Evolutionary conservation across 2,888 invertebrate species (phyloP).

Genomic region (Ommatoiulus sabulosus): DNA sequence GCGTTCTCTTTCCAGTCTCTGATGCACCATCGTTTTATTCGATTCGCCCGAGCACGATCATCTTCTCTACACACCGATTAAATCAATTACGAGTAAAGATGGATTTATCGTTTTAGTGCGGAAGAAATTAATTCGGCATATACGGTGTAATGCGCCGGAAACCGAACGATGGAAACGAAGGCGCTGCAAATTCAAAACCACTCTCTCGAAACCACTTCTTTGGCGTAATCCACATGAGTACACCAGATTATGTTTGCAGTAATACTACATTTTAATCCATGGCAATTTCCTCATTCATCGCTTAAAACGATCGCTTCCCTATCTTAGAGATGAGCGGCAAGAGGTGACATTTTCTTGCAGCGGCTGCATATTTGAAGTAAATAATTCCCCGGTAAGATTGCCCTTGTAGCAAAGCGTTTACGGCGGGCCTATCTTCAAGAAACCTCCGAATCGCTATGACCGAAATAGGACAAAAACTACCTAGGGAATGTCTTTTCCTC

Average conservation of each 20-base stretch:
- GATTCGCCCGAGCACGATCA: neutral
- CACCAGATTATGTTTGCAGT: neutral
- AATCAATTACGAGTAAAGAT: slow-evolving; percentile 18
- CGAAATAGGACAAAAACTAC: neutral
- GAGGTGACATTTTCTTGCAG: neutral
- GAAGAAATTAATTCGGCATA: neutral
- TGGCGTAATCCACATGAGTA: neutral
- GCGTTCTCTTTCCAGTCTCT: neutral
- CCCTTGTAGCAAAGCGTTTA: neutral
- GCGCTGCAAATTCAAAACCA: neutral
- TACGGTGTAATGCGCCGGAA: neutral
- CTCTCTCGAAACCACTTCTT: slow-evolving; percentile 1
- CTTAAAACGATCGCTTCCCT: neutral
- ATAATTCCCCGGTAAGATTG: neutral
- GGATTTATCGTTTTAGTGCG: neutral
- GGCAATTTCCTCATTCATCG: neutral
- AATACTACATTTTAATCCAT: slow-evolving; percentile 20
- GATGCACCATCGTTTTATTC: neutral
- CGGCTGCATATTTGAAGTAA: neutral
- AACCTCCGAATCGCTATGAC: neutral
- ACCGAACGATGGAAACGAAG: neutral
- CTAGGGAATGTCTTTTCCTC: neutral
- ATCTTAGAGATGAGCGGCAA: neutral
- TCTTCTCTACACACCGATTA: neutral
- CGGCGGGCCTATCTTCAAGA: neutral